phyloP scores from a whole-genome alignment of 2,113 vertebrate genomes.

The Synchiropus splendidus region DNA sequence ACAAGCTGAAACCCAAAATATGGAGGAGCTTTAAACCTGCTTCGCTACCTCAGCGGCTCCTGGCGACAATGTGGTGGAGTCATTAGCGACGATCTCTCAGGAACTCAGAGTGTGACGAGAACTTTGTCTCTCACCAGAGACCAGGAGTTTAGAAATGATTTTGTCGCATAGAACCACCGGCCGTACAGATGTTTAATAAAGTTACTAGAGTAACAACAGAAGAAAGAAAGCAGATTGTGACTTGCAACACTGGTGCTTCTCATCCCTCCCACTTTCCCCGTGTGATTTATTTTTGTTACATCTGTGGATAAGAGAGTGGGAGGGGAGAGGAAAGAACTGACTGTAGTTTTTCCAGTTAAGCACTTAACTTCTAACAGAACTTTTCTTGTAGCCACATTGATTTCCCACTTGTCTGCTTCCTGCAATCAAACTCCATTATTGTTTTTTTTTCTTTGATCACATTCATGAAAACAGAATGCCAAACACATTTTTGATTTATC shows the following conservation, averaged over 20 bases:
- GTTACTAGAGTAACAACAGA: conserved; percentile 2
- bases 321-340: conserved; percentile 3
- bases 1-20: conserved; percentile 6
- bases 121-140: conserved; percentile 18
- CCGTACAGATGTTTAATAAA: conserved; percentile 1
- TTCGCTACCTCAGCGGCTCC: conserved; percentile 13
- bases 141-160: no score
- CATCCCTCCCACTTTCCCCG: not conserved
- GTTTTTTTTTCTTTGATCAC: conserved; percentile 1
- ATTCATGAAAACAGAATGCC: conserved; percentile 7
- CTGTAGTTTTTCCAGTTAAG: conserved; percentile 18
- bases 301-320: conserved; percentile 5
- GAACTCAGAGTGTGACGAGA: conserved; percentile 18
- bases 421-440: conserved; percentile 1
- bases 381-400: conserved; percentile 9
- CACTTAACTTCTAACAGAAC: conserved; percentile 14
- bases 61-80: conserved; percentile 51
- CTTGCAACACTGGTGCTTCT: not conserved
- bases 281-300: conserved; percentile 1
- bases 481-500: conserved; percentile 13
- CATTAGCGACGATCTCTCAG: conserved; percentile 38
- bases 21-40: conserved; percentile 32
- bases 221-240: no score
- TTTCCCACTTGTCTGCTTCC: not conserved
- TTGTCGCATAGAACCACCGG: no score